Evolutionary conservation across 2,888 invertebrate genomes (phyloP).

Genomic region (Saturnia japonica): DNA sequence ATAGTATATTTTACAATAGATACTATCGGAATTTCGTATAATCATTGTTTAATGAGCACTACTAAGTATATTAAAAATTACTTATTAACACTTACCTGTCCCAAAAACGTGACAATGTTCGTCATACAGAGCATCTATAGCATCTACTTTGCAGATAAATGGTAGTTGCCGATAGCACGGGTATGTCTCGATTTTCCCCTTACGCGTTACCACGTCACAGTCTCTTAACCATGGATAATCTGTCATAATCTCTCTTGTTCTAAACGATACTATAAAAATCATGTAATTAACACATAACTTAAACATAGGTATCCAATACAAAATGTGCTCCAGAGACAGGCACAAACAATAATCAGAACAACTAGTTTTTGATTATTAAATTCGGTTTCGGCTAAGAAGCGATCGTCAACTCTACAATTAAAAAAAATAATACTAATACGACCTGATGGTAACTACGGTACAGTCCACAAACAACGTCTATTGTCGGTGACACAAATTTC

Average conservation of each 20-base stretch:
- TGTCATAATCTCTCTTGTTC: neutral
- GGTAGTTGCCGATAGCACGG: constrained; percentile 42
- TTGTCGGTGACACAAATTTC: too few relatives aligned
- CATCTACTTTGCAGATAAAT: constrained; percentile 62
- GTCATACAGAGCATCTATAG: constrained; percentile 47
- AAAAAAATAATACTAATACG: too few relatives aligned
- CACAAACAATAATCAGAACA: too few relatives aligned
- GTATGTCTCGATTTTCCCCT: constrained; percentile 38
- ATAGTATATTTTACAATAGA: too few relatives aligned
- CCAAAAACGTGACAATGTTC: constrained; percentile 48
- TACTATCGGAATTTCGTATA: too few relatives aligned
- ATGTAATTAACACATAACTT: neutral
- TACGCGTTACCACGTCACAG: constrained; percentile 48
- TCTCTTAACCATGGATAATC: neutral
- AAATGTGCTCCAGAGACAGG: neutral
- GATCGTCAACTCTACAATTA: too few relatives aligned
- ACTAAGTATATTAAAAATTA: neutral
- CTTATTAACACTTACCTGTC: constrained; percentile 37
- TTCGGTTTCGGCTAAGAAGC: too few relatives aligned
- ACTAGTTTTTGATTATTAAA: too few relatives aligned
- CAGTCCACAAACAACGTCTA: too few relatives aligned
- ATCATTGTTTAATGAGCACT: too few relatives aligned
- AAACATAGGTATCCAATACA: neutral
- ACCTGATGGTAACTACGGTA: too few relatives aligned
- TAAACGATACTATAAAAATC: constrained; percentile 15